Evolutionary conservation across 35 echinoderm and acorn worm species (phyloP).

Genomic region (Holothuria glaberrima): DNA sequence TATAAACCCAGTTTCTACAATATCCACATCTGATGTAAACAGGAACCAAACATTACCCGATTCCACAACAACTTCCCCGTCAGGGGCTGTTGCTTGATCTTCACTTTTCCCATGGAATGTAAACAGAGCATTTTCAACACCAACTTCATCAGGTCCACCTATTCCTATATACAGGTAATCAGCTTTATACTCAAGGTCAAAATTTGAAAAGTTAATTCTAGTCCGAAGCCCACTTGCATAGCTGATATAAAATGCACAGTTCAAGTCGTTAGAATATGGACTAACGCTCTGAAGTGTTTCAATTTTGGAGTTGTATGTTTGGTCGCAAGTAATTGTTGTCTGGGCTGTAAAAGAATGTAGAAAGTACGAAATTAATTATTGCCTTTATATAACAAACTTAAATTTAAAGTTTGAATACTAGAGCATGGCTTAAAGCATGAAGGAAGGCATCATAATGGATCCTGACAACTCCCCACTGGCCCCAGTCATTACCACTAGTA

Average conservation of each 20-base stretch:
- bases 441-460: too few relatives aligned
- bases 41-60: conserved; percentile 47
- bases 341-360: not conserved
- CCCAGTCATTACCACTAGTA: too few relatives aligned
- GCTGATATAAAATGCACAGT: conserved; percentile 51
- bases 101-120: not conserved
- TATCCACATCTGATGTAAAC: conserved; percentile 30
- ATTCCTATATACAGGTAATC: conserved; percentile 40
- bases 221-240: not conserved
- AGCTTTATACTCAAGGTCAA: conserved; percentile 43
- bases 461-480: too few relatives aligned
- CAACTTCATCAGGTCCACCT: conserved; percentile 29
- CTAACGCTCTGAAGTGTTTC: not conserved
- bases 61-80: conserved; percentile 19
- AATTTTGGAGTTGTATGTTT: not conserved
- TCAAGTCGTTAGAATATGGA: not conserved
- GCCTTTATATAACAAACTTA: not conserved
- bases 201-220: conserved; percentile 12
- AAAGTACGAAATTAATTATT: not conserved
- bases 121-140: conserved; percentile 22
- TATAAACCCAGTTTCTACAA: not conserved
- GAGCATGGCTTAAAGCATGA: too few relatives aligned
- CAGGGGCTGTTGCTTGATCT: not conserved
- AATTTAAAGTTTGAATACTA: too few relatives aligned
- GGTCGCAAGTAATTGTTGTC: conserved; percentile 19